Evolutionary conservation across 2,797 vertebrate species (phyloP).

Genomic region (Echiichthys vipera): DNA sequence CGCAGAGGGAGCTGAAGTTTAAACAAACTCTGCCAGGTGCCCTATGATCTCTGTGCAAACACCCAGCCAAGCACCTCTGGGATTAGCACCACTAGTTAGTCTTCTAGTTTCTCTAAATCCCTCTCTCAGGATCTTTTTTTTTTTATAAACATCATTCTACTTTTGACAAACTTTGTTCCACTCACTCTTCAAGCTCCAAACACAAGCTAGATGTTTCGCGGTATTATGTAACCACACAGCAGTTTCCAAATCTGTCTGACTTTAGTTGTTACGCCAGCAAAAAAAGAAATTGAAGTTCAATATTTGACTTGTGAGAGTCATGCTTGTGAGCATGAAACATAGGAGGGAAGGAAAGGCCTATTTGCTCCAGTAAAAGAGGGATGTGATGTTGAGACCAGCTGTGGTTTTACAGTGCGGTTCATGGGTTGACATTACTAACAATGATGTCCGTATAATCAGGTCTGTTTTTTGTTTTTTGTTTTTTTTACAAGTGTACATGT

Average conservation of each 20-base stretch:
- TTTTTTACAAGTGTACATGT: conserved; percentile 40
- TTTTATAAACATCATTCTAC: conserved; percentile 44
- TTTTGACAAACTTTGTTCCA: conserved; percentile 53
- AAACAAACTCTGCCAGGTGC: conserved; percentile 78
- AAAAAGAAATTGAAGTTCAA: background rate
- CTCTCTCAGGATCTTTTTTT: too few species aligned
- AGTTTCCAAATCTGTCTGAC: conserved; percentile 45
- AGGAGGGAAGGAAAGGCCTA: conserved; percentile 22
- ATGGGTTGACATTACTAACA: conserved; percentile 65
- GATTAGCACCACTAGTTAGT: conserved; percentile 56
- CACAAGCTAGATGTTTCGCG: conserved; percentile 56
- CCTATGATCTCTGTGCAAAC: conserved; percentile 76
- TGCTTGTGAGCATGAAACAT: conserved; percentile 34
- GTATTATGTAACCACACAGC: conserved; percentile 58
- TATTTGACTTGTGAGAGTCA: conserved; percentile 13
- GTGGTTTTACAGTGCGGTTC: conserved; percentile 70
- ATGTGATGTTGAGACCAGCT: conserved; percentile 65
- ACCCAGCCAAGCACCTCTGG: conserved; percentile 53
- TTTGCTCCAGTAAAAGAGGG: conserved; percentile 3
- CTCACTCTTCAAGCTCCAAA: conserved; percentile 45
- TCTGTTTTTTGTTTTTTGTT: conserved; percentile 46
- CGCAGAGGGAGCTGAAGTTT: conserved; percentile 61
- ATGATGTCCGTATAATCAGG: conserved; percentile 67
- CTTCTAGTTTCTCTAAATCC: conserved; percentile 38
- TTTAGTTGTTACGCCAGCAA: conserved; percentile 28